Conservation (phyloP, 2,888 invertebrate genomes). For the Apoda limacodes region DNA sequence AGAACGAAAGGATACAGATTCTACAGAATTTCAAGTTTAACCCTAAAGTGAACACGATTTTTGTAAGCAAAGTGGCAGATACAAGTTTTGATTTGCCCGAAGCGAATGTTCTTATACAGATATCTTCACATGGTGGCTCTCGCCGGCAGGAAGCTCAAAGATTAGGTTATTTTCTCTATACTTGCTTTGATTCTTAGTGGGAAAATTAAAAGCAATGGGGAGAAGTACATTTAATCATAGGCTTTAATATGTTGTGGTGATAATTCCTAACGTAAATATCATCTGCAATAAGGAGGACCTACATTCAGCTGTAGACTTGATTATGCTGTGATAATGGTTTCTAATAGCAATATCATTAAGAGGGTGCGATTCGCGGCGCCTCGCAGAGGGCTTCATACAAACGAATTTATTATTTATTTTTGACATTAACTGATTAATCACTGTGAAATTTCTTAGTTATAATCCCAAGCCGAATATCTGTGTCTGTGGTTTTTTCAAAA, state of each 20-base stretch:
- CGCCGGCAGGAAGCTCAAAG: conserved; percentile 98
- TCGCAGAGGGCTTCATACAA: too few species aligned
- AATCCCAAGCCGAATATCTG: too few species aligned
- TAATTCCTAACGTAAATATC: too few species aligned
- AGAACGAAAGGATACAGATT: conserved; percentile 96
- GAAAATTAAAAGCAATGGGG: not conserved
- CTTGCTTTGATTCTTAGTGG: not conserved
- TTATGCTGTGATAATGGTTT: too few species aligned
- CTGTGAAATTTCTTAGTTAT: too few species aligned
- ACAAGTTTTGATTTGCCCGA: conserved; percentile 99
- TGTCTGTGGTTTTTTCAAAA: too few species aligned
- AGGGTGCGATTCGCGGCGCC: too few species aligned
- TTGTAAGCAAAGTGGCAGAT: conserved; percentile 99
- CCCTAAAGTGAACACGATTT: conserved; percentile 98
- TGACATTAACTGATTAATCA: too few species aligned
- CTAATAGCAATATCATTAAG: too few species aligned
- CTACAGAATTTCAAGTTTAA: conserved; percentile 99
- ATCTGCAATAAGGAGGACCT: too few species aligned
- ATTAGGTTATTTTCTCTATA: conserved; percentile 67
- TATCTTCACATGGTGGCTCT: conserved; percentile 99
- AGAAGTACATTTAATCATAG: not conserved
- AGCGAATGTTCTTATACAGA: conserved; percentile 98
- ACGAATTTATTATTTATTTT: too few species aligned
- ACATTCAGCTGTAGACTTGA: too few species aligned
- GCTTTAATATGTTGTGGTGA: not conserved